Base-by-base conservation (phyloP, 2,113 vertebrate genomes). In the Dryoscopus gambensis region DNA sequence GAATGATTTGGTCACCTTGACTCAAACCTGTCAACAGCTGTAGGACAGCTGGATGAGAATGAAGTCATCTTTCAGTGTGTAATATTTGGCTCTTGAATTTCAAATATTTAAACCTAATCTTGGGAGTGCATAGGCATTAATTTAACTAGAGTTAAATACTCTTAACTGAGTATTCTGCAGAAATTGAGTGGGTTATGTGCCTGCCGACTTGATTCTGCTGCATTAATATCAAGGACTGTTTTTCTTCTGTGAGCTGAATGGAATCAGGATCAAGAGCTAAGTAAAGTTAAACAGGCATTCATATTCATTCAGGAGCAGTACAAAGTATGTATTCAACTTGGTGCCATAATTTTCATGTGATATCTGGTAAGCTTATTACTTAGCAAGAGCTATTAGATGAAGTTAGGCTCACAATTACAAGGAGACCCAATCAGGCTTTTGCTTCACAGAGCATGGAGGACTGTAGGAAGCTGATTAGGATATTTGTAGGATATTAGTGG, bases 361-460 rank as follows among this genome's bases (percentile, higher is more conserved):
- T 94, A 91, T 93, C 93, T 97, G 93, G 93, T 97, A 96, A 97
- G 90, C 94, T 88, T 94, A 93, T 96, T 96, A 94, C 93, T 96
- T 96, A 94, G 90, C 65, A 78, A 78, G 93, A 91, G 87, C 95
- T 95, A 83, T 96, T 96, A 96, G 92, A 83, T 92, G 82, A 93
- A 97, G 95, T 96, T 96, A 67, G 90, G 53, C 89, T 95, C 89
- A 87, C 89, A 74, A 79, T 93, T 95, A 96, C 86, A 83, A 91
- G 89, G 88, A 83, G 74, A 80, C 88, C 86, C 71, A 92, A 95
- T 92, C 93, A 94, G 67, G 82, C 84, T 84, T 92, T 92, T 91
- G 74, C 92, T 92, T 95, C 81, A 44, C 46, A 78, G 89, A 90
- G 73, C 90, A 30, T 75, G 64, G 78, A 63, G 70, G 79, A 71